Evolutionary conservation across 1,140 invertebrate genomes (phyloP).

Genomic region (Portunus trituberculatus): DNA sequence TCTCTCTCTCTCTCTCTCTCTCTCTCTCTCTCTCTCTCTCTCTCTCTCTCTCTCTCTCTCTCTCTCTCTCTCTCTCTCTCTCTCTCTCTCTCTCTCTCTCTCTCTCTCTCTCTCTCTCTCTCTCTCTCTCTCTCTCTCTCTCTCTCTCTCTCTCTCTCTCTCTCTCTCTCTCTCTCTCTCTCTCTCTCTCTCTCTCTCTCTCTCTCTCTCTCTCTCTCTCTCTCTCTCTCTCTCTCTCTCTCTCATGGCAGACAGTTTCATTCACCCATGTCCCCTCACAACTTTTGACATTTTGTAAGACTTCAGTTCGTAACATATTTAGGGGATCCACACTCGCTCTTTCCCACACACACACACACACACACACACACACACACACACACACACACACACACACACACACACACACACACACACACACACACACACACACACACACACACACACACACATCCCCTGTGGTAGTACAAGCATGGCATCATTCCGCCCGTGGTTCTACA

Average conservation of each 20-base stretch:
- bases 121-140: too few relatives aligned
- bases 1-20: background rate
- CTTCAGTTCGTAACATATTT: background rate
- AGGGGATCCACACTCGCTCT: background rate
- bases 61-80: too few relatives aligned
- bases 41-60: too few relatives aligned
- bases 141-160: background rate
- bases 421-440: conserved; percentile 39
- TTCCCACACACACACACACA: background rate
- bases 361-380: background rate
- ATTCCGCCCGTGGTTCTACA: too few relatives aligned
- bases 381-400: conserved; percentile 37
- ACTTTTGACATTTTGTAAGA: background rate
- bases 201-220: too few relatives aligned
- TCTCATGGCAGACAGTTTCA: background rate
- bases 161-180: too few relatives aligned
- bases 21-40: too few relatives aligned
- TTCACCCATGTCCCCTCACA: background rate
- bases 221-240: background rate
- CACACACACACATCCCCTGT: background rate
- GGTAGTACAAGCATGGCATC: too few relatives aligned
- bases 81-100: too few relatives aligned
- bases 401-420: conserved; percentile 42
- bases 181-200: too few relatives aligned
- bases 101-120: too few relatives aligned